Evolutionary conservation across 2,113 vertebrate genomes (phyloP), one percentile per base, ranked within the genome.

Genomic region (Columba janthina): DNA sequence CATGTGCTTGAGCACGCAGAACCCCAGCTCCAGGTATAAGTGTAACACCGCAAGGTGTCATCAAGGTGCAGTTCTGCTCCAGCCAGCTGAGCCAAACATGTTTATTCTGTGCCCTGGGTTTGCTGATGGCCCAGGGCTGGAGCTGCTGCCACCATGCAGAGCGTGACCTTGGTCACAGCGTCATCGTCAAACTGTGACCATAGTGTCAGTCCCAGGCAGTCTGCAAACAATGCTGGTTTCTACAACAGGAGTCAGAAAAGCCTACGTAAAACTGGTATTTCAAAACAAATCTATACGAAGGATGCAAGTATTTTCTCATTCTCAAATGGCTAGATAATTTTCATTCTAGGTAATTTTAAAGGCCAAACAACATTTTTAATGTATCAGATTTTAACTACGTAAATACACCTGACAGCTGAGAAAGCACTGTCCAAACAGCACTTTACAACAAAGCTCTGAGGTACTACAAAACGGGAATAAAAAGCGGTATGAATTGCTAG

Each of bases 141-240:
- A 83, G 56, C 25, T 76, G 19, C 44, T 24, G 50, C 20, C 44
- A 48, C 4, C 5, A 1, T 0, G 5, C 25, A 32, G 28, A 75
- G 21, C 4, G 0, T 0, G 0, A 20, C 1, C 21, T 21, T 1
- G 1, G 16, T 2, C 54, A 3, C 4, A 24, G 26, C 19, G 6
- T 15, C 42, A 42, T 15, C 5, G 66, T 2, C 22, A 4, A 53
- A 16, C 38, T 5, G 11, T 1, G 26, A n/a, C 46, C 31, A 14
- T 11, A 11, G 19, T 2, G 21, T 2, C 19, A 20, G 16, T 46
- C 58, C 32, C 19, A 65, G 4, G 7, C 12, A 62, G 36, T 7
- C 69, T 24, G 19, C 64, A 80, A 73, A 38, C 9, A 61, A 76
- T 56, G 73, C 8, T 3, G 1, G 29, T 19, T 42, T 64, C 74